phyloP scores from a whole-genome alignment of 1,140 invertebrate genomes.

The Chlorops oryzae region DNA sequence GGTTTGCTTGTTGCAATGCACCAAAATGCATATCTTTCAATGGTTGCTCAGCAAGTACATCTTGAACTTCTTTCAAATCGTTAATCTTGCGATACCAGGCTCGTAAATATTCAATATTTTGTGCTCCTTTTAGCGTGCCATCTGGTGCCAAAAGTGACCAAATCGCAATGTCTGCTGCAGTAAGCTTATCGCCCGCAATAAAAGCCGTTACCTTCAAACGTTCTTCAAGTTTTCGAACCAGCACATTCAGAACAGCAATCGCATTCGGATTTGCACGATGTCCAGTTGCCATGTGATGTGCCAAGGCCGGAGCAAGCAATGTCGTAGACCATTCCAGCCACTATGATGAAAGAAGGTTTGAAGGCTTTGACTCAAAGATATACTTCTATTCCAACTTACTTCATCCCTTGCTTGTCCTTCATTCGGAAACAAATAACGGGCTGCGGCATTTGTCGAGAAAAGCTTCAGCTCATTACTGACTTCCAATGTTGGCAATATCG shows the following conservation, averaged over 20 bases:
- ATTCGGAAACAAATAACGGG: slow-evolving; percentile 52
- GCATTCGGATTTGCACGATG: slow-evolving; percentile 50
- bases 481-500: slow-evolving; percentile 51
- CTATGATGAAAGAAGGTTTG: slow-evolving; percentile 35
- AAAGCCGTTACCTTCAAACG: slow-evolving; percentile 41
- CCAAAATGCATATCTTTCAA: slow-evolving; percentile 42
- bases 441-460: slow-evolving; percentile 54
- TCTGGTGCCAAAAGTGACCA: slow-evolving; percentile 46
- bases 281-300: slow-evolving; percentile 45
- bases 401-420: slow-evolving; percentile 32
- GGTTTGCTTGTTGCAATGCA: slow-evolving; percentile 43
- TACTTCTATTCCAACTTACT: slow-evolving; percentile 19
- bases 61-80: slow-evolving; percentile 39
- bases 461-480: slow-evolving; percentile 48
- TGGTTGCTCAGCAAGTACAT: slow-evolving; percentile 26
- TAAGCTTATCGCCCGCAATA: slow-evolving; percentile 39
- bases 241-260: slow-evolving; percentile 47
- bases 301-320: slow-evolving; percentile 56
- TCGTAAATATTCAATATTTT: slow-evolving; percentile 35
- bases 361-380: slow-evolving; percentile 7
- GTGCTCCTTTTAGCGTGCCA: slow-evolving; percentile 46
- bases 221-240: slow-evolving; percentile 49
- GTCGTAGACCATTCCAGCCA: slow-evolving; percentile 73
- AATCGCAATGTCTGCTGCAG: slow-evolving; percentile 27
- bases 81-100: slow-evolving; percentile 36